Conservation (phyloP, 1,140 invertebrate genomes). For the Drosophila aff. region DNA sequence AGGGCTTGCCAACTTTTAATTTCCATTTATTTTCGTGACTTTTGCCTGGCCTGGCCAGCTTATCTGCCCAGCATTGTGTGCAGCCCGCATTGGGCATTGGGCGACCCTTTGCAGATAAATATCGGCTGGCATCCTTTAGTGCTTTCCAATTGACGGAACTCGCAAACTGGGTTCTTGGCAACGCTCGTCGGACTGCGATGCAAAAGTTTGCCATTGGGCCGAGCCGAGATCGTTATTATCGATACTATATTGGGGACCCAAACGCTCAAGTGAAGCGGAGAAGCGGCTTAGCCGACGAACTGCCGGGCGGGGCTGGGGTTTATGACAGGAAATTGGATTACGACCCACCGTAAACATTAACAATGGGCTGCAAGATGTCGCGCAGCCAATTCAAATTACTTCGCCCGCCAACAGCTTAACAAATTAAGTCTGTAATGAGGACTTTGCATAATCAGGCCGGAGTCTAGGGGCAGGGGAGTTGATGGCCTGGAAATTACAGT, state of each 20-base stretch:
- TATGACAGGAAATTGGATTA: constrained; percentile 61
- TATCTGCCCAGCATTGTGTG: constrained; percentile 57
- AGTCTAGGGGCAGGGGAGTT: constrained; percentile 32
- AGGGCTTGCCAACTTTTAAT: constrained; percentile 65
- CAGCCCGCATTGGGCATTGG: constrained; percentile 61
- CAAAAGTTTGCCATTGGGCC: constrained; percentile 21
- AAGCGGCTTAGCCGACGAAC: neutral
- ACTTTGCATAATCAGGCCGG: constrained; percentile 51
- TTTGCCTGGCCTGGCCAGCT: constrained; percentile 39
- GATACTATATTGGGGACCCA: constrained; percentile 5
- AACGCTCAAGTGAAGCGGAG: constrained; percentile 38
- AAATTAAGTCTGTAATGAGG: constrained; percentile 55
- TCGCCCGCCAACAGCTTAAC: constrained; percentile 41
- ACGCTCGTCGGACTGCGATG: constrained; percentile 17
- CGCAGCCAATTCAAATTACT: constrained; percentile 65
- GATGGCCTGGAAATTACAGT: constrained; percentile 27
- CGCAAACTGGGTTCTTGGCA: constrained; percentile 30
- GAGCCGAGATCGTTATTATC: constrained; percentile 10
- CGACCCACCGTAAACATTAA: constrained; percentile 52
- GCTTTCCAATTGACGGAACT: constrained; percentile 61
- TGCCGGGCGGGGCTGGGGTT: constrained; percentile 8
- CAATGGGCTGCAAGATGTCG: constrained; percentile 40
- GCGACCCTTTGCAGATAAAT: constrained; percentile 45
- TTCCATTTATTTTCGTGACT: constrained; percentile 70
- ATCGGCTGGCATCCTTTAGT: constrained; percentile 56